Evolutionary conservation across 1,140 invertebrate genomes (phyloP).

Genomic region (Papilio xuthus): DNA sequence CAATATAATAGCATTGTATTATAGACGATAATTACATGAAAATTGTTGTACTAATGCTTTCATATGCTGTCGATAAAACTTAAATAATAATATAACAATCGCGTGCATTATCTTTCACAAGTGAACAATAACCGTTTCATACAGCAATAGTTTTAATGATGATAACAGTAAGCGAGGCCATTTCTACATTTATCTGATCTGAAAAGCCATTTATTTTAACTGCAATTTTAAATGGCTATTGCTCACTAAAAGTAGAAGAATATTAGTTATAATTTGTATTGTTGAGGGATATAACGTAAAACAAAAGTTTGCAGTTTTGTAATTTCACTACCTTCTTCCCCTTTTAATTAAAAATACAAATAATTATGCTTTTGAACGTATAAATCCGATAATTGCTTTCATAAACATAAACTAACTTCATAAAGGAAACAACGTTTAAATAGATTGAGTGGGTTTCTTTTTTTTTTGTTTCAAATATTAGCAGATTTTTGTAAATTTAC

Average conservation of each 20-base stretch:
- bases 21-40: neutral
- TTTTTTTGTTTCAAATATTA: too few relatives aligned
- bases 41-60: neutral
- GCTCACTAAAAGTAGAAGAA: neutral
- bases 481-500: too few relatives aligned
- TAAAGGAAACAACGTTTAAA: too few relatives aligned
- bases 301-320: too few relatives aligned
- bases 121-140: conserved; percentile 15
- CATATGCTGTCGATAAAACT: neutral
- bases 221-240: conserved; percentile 15
- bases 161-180: neutral
- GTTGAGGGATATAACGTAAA: neutral
- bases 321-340: too few relatives aligned
- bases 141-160: conserved; percentile 21
- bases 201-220: conserved; percentile 2
- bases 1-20: neutral
- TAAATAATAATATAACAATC: neutral
- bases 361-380: too few relatives aligned
- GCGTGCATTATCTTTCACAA: conserved; percentile 14
- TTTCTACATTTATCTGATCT: conserved; percentile 17
- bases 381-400: too few relatives aligned
- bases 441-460: too few relatives aligned
- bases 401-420: too few relatives aligned
- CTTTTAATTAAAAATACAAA: too few relatives aligned
- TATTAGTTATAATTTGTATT: neutral